phyloP scores from a whole-genome alignment of 2,113 vertebrate genomes.

The Nannobrachium achirus region DNA sequence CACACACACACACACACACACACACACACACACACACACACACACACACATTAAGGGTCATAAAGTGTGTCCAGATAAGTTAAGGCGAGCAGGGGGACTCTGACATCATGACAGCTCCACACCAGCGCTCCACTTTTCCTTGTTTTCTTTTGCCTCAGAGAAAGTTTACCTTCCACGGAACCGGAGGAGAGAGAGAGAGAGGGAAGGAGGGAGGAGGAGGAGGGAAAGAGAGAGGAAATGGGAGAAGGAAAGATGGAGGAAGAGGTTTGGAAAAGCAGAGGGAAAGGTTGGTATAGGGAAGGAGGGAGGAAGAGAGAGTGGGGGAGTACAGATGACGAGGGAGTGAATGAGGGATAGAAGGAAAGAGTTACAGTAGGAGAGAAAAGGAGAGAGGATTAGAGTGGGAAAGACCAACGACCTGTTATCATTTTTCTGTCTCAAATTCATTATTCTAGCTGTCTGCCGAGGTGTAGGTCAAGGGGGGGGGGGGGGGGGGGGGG shows the following conservation, averaged over 20 bases:
- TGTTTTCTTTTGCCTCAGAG: slow-evolving; percentile 51
- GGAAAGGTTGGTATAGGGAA: background rate
- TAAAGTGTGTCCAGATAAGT: slow-evolving; percentile 65
- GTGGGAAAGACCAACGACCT: no score
- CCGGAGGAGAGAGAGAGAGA: background rate
- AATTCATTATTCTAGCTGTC: no score
- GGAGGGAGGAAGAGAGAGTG: background rate
- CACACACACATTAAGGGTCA: slow-evolving; percentile 35
- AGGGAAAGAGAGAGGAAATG: background rate
- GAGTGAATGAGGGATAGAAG: no score
- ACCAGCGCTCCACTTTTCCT: slow-evolving; percentile 51
- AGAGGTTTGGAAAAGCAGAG: background rate
- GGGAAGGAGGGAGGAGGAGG: background rate
- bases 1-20: slow-evolving; percentile 13
- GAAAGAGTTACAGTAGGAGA: no score
- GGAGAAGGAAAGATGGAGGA: background rate
- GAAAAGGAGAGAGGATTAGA: no score
- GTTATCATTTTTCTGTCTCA: no score
- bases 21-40: slow-evolving; percentile 6
- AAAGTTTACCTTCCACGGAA: slow-evolving; percentile 47
- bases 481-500: no score
- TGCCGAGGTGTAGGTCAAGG: no score
- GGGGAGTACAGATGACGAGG: background rate
- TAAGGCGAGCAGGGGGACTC: slow-evolving; percentile 53
- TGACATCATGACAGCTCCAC: slow-evolving; percentile 71